Evolutionary conservation across 37 sponge, comb jelly and placozoan species (phyloP), one percentile per base, ranked within the genome.

Genomic region (Spongilla lacustris): DNA sequence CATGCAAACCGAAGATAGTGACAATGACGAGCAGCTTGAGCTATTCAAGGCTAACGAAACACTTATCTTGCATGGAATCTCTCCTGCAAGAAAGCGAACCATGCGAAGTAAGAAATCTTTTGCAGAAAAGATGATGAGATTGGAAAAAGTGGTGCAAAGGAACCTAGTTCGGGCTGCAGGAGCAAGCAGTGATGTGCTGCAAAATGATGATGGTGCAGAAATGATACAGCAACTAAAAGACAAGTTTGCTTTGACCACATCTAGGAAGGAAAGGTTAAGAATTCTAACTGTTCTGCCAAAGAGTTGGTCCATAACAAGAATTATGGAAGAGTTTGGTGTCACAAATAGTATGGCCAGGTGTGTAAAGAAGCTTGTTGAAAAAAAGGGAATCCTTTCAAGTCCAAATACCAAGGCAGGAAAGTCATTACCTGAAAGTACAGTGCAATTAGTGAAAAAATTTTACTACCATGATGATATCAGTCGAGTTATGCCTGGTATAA

Each of bases 401-500:
- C 83, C 83, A 48, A 46, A 82, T 82, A 50, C 72, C 38, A 41
- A 71, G 27, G 73, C 70, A 38, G 73, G 83, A 34, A 36, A 33
- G 27, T 27, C 46, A 28, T 19, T 32, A 71, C 9, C 83, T 10
- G 46, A 70, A 36, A 35, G 24, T 32, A 38, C 49, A 2, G 83
- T 82, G 14, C 6, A 82, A 24, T 46, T 41, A 26, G 71, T 82
- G 4, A 32, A 28, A 36, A 13, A 34, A 1, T 82, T 82, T 70
- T 82, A 82, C 38, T 37, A 82, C 30, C n/a, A 70, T 82, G 83
- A 82, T 82, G 49, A 50, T 46, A 48, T 50, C 37, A 82, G 83
- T 35, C 38, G 72, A 12, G 71, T 82, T 34, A 82, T 82, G 83
- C 83, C 83, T 69, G 83, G 83, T 26, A 82, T 69, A 46, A 82